Conservation (phyloP, 2,113 vertebrate genomes). For the Trochalopteron elliotii region DNA sequence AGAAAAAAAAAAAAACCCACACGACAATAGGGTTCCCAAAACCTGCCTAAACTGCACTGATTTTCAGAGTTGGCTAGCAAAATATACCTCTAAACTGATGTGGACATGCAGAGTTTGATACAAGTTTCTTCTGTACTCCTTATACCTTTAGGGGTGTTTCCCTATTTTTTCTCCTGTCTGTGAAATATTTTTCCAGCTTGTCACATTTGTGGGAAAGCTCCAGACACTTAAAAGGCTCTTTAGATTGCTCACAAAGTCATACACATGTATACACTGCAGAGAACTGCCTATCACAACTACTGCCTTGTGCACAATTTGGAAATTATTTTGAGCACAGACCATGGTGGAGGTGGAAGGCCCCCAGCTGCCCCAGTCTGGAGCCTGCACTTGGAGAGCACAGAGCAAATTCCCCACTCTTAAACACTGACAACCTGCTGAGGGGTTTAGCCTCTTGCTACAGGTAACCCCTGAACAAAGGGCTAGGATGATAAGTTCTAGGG, state of each 20-base stretch:
- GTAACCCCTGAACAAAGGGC: neutral
- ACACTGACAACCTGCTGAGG: neutral
- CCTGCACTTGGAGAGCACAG: neutral
- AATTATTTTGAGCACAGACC: neutral
- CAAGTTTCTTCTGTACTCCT: neutral
- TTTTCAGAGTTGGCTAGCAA: neutral
- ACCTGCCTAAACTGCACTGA: neutral
- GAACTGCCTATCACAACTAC: neutral
- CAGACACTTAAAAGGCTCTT: neutral
- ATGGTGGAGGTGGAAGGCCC: neutral
- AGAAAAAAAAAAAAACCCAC: neutral
- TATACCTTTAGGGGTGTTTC: neutral
- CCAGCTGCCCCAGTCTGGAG: fast-evolving
- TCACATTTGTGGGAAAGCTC: neutral
- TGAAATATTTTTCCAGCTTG: neutral
- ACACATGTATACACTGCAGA: fast-evolving
- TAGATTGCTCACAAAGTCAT: neutral
- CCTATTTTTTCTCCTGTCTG: neutral
- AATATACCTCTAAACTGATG: neutral
- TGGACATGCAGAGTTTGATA: neutral
- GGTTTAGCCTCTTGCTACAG: neutral
- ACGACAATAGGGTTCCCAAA: neutral
- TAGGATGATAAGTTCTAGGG: neutral
- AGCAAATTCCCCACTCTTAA: neutral
- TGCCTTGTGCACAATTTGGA: neutral